Evolutionary conservation across 2,113 vertebrate genomes (phyloP).

Genomic region (Gymnogyps californianus): DNA sequence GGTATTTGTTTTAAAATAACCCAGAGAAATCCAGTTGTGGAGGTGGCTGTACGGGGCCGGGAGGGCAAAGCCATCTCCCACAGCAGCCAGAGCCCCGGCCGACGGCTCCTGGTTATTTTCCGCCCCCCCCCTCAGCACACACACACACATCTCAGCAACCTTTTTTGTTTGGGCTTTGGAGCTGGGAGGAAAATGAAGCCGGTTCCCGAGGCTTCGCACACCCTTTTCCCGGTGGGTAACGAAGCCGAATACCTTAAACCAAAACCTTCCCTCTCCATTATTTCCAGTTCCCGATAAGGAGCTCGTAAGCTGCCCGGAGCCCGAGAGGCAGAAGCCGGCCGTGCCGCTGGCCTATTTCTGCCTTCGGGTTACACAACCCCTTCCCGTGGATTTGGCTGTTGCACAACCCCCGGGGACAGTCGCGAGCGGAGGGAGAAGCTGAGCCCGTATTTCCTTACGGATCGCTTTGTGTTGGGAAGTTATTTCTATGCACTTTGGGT

Average conservation of each 20-base stretch:
- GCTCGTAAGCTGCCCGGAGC: neutral
- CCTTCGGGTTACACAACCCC: neutral
- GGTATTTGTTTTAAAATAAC: neutral
- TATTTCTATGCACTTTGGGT: neutral
- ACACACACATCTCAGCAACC: neutral
- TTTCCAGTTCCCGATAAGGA: neutral
- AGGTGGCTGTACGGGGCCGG: neutral
- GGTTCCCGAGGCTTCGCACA: neutral
- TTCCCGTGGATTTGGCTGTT: neutral
- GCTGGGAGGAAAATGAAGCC: neutral
- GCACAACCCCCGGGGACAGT: neutral
- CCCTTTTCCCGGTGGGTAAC: neutral
- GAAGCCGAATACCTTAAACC: neutral
- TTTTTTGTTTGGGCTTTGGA: neutral
- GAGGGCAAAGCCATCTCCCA: neutral
- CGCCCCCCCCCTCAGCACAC: too few species aligned
- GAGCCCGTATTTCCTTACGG: neutral
- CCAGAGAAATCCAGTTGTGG: neutral
- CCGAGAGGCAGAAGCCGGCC: neutral
- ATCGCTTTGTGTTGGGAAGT: neutral
- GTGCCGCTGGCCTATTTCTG: constrained; percentile 5
- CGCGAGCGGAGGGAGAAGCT: neutral
- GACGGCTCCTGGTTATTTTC: fast-evolving
- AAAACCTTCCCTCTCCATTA: neutral
- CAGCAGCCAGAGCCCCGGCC: neutral